A percentile compares a stretch with the other conserved stretches of the same genome.
phyloP scores from a whole-genome alignment of 2,888 invertebrate genomes.

The Drosophila koepferae region DNA sequence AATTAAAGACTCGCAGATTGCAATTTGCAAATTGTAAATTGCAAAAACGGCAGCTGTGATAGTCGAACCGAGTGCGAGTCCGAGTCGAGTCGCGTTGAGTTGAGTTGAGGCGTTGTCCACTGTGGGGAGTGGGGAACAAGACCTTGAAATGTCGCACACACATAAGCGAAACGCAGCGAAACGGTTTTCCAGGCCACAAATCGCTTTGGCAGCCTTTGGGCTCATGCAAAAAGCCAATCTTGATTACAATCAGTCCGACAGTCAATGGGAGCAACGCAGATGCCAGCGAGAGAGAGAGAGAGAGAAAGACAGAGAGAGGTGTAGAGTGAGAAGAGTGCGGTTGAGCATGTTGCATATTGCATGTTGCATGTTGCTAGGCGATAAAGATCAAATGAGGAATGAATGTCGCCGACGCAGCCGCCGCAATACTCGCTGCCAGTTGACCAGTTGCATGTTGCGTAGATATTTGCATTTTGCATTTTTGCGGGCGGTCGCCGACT shows the following conservation, averaged over 20 bases:
- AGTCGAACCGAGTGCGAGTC: constrained; percentile 14
- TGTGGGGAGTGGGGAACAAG: constrained; percentile 34
- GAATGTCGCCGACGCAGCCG: constrained; percentile 76
- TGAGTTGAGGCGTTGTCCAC: constrained; percentile 19
- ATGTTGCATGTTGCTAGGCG: constrained; percentile 77
- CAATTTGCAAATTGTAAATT: constrained; percentile 18
- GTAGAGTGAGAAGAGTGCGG: background rate
- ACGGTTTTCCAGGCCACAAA: constrained; percentile 73
- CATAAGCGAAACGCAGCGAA: constrained; percentile 55
- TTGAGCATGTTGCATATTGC: constrained; percentile 26
- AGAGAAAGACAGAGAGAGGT: no score
- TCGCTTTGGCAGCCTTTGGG: constrained; percentile 65
- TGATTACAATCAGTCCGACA: constrained; percentile 75
- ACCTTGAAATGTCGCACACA: constrained; percentile 74
- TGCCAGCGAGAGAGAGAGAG: constrained; percentile 7
- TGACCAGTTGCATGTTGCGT: constrained; percentile 69
- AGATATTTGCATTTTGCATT: constrained; percentile 75
- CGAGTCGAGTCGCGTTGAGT: background rate
- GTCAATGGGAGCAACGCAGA: constrained; percentile 50
- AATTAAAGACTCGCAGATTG: constrained; percentile 67
- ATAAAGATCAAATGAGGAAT: constrained; percentile 81
- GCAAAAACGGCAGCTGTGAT: constrained; percentile 32
- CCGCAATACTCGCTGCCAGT: constrained; percentile 28
- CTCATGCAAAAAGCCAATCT: constrained; percentile 79
- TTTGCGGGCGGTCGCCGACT: constrained; percentile 60